Evolutionary conservation across 2,113 vertebrate species (phyloP).

Genomic region (Tragulus kanchil): DNA sequence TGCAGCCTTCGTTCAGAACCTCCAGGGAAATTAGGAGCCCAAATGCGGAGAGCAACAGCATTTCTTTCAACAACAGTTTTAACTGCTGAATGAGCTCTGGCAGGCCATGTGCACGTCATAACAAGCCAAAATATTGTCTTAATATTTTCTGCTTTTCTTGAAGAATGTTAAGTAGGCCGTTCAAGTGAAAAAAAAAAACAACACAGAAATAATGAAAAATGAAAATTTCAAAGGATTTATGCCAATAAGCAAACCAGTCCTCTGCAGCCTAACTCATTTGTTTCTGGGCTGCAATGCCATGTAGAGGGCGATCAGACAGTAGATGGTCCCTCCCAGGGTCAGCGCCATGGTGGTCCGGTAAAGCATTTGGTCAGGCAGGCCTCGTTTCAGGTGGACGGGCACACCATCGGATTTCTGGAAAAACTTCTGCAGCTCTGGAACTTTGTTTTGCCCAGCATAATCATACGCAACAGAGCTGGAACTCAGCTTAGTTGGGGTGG

Average conservation of each 20-base stretch:
- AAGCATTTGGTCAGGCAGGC: constrained; percentile 93
- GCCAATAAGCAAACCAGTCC: constrained; percentile 68
- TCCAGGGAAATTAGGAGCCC: constrained; percentile 57
- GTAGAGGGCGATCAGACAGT: constrained; percentile 96
- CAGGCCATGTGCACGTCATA: constrained; percentile 23
- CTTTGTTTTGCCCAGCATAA: constrained; percentile 90
- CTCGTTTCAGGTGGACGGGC: constrained; percentile 95
- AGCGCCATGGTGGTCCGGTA: constrained; percentile 99
- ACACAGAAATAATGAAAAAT: constrained; percentile 23
- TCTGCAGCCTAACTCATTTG: constrained; percentile 73
- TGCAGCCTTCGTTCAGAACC: not conserved
- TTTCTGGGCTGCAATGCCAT: constrained; percentile 93
- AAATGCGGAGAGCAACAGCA: not conserved
- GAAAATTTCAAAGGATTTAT: constrained; percentile 65
- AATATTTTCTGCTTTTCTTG: constrained; percentile 52
- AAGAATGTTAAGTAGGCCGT: constrained; percentile 49
- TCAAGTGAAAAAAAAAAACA: constrained; percentile 14
- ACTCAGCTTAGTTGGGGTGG: constrained; percentile 91
- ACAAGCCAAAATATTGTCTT: constrained; percentile 35
- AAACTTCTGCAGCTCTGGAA: constrained; percentile 93
- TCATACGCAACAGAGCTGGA: constrained; percentile 85
- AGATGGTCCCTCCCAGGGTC: constrained; percentile 94
- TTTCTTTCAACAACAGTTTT: constrained; percentile 3
- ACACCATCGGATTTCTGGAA: constrained; percentile 93
- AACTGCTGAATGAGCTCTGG: constrained; percentile 47